A percentile compares a stretch with the other conserved stretches of the same genome.
Conservation (phyloP, 2,797 vertebrate species). For the Cyprinodon diabolis region DNA sequence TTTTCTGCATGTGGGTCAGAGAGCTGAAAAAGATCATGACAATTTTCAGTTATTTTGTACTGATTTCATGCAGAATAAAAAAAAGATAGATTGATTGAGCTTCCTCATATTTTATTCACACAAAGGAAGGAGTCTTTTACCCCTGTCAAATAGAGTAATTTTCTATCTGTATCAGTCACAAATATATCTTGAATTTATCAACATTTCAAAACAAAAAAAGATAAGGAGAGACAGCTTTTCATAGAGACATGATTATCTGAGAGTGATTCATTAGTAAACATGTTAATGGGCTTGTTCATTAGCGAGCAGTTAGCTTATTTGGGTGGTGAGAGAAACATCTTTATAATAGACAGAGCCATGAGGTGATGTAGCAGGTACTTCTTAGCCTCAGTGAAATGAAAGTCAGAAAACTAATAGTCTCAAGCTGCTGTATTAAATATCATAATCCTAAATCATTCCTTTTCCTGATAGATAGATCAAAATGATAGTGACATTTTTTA, state of each 20-base stretch:
- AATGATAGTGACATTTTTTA: neutral
- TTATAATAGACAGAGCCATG: neutral
- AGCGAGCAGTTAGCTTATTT: neutral
- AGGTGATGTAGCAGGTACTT: neutral
- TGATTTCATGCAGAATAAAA: neutral
- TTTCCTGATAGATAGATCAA: neutral
- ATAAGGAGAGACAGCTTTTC: neutral
- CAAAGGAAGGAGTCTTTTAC: neutral
- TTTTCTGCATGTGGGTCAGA: too few species aligned
- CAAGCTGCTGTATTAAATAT: neutral
- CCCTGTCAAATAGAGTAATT: too few species aligned
- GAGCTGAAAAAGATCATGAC: too few species aligned
- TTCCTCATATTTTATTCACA: neutral
- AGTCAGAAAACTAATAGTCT: neutral
- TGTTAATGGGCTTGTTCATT: constrained; percentile 3
- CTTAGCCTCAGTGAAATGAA: neutral
- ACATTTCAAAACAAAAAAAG: neutral
- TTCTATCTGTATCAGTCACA: neutral
- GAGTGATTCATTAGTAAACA: constrained; percentile 5
- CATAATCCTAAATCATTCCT: neutral
- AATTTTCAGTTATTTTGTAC: neutral
- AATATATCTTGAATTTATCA: neutral
- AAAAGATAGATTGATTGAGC: neutral
- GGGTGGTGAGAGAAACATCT: constrained; percentile 3
- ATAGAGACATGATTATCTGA: neutral